Percentiles rank a stretch among this genome's conserved stretches.
phyloP scores from a whole-genome alignment of 64 coral and sea anemone species.

The Dendronephthya gigantea region DNA sequence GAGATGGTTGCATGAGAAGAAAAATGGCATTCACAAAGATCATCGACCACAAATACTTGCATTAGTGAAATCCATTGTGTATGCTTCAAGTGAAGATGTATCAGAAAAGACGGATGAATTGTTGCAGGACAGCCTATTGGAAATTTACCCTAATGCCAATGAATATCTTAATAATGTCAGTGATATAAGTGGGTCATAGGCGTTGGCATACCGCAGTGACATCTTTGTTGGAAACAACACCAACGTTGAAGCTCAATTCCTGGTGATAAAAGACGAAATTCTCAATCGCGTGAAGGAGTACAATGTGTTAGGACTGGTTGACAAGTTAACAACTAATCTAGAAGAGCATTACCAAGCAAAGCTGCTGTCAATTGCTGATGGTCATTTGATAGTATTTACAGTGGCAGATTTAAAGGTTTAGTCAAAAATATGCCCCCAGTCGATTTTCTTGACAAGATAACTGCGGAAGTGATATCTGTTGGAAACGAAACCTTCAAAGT shows the following conservation, averaged over 20 bases:
- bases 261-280: not conserved
- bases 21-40: not conserved
- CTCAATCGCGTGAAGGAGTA: not conserved
- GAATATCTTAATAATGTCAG: not conserved
- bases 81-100: not conserved
- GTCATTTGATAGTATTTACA: not conserved
- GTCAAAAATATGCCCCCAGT: not conserved
- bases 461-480: not conserved
- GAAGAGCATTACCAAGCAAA: not conserved
- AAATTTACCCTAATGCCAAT: not conserved
- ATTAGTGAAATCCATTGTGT: not conserved
- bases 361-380: not conserved
- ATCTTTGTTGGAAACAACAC: not conserved
- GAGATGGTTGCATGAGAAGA: not conserved
- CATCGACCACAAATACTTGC: not conserved
- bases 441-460: not conserved
- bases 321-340: not conserved
- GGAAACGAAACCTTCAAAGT: not conserved
- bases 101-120: not conserved
- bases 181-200: not conserved
- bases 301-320: not conserved
- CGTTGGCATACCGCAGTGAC: not conserved
- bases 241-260: not conserved
- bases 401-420: not conserved
- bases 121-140: not conserved